Evolutionary conservation across 2,797 vertebrate genomes (phyloP).

Genomic region (Nasua narica): DNA sequence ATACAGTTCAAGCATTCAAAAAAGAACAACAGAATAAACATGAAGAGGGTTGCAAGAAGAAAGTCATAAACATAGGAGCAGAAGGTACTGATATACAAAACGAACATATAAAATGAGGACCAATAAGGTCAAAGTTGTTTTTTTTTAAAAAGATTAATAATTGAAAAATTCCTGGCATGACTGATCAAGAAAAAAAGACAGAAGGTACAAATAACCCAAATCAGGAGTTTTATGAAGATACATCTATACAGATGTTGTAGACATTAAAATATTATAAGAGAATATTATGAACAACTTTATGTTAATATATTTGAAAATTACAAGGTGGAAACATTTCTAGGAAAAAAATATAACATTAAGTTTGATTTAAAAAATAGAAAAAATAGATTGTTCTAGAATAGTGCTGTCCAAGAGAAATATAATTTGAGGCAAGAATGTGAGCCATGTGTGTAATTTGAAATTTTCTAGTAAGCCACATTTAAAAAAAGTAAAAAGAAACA

Average conservation of each 20-base stretch:
- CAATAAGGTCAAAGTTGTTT: background rate
- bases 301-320: slow-evolving; percentile 4
- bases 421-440: background rate
- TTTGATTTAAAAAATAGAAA: background rate
- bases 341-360: background rate
- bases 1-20: background rate
- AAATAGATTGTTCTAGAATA: background rate
- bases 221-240: background rate
- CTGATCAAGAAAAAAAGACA: background rate
- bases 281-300: background rate
- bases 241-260: background rate
- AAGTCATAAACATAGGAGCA: background rate
- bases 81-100: background rate
- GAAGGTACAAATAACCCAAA: background rate
- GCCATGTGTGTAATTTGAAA: background rate
- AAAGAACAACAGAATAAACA: background rate
- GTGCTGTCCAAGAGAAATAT: background rate
- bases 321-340: background rate
- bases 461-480: background rate
- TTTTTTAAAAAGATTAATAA: background rate
- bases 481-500: background rate
- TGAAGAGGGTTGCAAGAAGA: background rate
- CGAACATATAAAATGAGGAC: background rate
- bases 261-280: background rate
- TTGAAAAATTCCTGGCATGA: background rate